phyloP scores from a whole-genome alignment of 1,140 invertebrate genomes.

The Cherax destructor region DNA sequence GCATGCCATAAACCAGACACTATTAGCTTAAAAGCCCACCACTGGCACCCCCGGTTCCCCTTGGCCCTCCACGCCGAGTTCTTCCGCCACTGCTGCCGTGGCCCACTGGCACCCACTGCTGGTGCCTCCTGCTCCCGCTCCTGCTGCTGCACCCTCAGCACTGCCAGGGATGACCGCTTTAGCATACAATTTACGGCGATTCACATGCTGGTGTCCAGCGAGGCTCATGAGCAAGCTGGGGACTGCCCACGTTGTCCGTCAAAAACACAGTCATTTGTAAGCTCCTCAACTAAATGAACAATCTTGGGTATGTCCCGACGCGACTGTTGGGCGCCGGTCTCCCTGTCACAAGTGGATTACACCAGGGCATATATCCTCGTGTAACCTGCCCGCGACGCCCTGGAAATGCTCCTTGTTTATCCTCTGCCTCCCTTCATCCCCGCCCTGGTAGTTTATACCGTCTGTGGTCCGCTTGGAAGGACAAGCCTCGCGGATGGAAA shows the following conservation, averaged over 20 bases:
- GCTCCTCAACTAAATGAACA: constrained; percentile 52
- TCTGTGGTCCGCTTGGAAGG: constrained; percentile 10
- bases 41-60: neutral
- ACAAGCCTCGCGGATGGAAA: constrained; percentile 24
- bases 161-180: constrained; percentile 16
- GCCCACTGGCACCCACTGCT: neutral
- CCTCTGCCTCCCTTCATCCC: neutral
- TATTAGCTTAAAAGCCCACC: constrained; percentile 65
- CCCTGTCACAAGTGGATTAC: constrained; percentile 43
- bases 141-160: constrained; percentile 1
- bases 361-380: constrained; percentile 23
- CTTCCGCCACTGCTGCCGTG: neutral
- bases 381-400: constrained; percentile 19
- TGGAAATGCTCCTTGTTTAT: constrained; percentile 14
- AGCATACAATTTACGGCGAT: constrained; percentile 50
- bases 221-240: neutral
- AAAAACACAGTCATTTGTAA: constrained; percentile 48
- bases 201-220: constrained; percentile 48
- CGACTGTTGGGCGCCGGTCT: constrained; percentile 44
- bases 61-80: neutral
- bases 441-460: constrained; percentile 27
- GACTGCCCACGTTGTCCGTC: constrained; percentile 33
- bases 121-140: neutral
- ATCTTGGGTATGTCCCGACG: constrained; percentile 40
- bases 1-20: constrained; percentile 60